A percentile compares a stretch with the other conserved stretches of the same genome.
Evolutionary conservation across 2,888 invertebrate genomes (phyloP).

Genomic region (Balanococcus diminutus): DNA sequence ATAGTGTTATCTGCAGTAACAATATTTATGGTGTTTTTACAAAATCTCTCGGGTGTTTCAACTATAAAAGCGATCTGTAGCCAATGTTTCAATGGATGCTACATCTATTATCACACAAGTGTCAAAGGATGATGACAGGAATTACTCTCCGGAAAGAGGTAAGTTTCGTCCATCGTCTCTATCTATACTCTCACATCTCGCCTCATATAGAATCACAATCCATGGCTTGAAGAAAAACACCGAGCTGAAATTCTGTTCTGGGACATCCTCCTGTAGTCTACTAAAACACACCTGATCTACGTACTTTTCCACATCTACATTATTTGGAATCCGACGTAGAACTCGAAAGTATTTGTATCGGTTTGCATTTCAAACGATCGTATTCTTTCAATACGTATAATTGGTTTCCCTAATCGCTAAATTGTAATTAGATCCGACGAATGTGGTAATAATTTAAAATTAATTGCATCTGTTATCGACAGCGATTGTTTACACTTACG

Average conservation of each 20-base stretch:
- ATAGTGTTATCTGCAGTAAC: neutral
- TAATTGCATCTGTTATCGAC: slow-evolving; percentile 11
- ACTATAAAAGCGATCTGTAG: slow-evolving; percentile 58
- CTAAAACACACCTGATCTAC: neutral
- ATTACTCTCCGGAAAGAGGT: slow-evolving; percentile 92
- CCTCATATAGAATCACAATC: too few relatives aligned
- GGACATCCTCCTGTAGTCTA: neutral
- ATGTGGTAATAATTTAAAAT: neutral
- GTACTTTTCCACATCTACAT: neutral
- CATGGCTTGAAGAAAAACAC: neutral
- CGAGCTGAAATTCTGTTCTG: neutral
- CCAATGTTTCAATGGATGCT: slow-evolving; percentile 92
- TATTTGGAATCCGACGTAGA: neutral
- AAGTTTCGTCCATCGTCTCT: slow-evolving; percentile 24
- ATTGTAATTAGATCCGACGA: neutral
- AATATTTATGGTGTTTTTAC: slow-evolving; percentile 54
- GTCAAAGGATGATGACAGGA: slow-evolving; percentile 96
- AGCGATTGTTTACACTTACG: neutral
- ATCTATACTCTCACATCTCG: neutral
- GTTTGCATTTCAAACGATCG: neutral
- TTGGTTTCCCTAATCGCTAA: neutral
- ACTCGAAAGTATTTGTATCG: neutral
- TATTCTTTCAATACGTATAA: neutral
- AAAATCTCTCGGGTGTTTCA: slow-evolving; percentile 57
- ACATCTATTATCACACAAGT: slow-evolving; percentile 99